Evolutionary conservation across 1,140 invertebrate genomes (phyloP), one percentile per base, ranked within the genome.

Genomic region (Zaprionus ghesquierei): DNA sequence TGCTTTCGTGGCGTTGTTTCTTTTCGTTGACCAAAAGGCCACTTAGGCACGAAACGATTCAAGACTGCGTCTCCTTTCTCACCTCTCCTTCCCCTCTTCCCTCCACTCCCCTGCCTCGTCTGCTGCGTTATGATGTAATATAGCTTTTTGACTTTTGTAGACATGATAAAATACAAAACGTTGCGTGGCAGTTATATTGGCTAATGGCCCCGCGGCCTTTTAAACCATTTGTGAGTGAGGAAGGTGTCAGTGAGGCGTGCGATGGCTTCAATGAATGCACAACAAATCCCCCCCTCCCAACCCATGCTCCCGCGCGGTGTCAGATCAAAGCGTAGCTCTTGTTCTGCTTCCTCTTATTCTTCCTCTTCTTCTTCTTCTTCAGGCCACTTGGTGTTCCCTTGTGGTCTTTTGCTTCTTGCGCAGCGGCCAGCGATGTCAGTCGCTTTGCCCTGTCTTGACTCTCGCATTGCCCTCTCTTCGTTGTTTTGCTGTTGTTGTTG

Each of bases 101-200:
- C 49, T 63, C 60, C 50, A 68, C 73, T 60, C 27, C 20, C 29
- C n/a, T 12, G 20, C 50, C 29, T 23, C 59, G 56, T 72, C 68
- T 54, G 46, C 59, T 64, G 75, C 72, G 72, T 79, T 87, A 87
- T 87, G 84, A 87, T 87, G 84, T 87, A 87, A 87, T 87, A 89
- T 87, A 79, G 84, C 84, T 89, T 87, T 87, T 84, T 89, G 84
- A 87, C 84, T 87, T 87, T 87, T 87, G 84, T 87, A 89, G 84
- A 84, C 84, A 87, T 87, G 84, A 89, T 87, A 87, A 87, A 87
- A 87, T 87, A 89, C 84, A 89, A 87, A 84, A 89, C 84, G 79
- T 89, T 89, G 84, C 84, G 79, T 89, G 84, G 82, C 82, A 89
- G 82, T 84, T 87, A 87, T 87, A 87, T 87, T 87, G 84, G 84